Conservation (phyloP, 1,140 invertebrate species). For the Nixonia krombeini region DNA sequence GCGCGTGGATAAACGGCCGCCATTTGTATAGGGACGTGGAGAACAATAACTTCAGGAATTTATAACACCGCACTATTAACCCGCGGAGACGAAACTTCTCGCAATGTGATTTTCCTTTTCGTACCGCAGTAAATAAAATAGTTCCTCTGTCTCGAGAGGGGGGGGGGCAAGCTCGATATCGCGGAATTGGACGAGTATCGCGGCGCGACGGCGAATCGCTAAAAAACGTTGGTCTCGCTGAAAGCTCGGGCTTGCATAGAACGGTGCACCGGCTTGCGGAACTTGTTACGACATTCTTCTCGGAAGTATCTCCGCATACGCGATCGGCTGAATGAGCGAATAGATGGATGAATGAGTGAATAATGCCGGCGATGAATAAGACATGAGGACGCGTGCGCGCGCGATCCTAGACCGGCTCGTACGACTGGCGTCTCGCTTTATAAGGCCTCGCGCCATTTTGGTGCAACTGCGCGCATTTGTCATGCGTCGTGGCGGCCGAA, state of each 20-base stretch:
- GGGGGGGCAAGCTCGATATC: no score
- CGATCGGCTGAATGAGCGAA: conserved; percentile 42
- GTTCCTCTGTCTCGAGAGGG: no score
- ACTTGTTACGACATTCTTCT: conserved; percentile 62
- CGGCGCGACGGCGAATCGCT: no score
- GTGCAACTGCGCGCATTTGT: conserved; percentile 16
- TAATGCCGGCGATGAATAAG: conserved; percentile 63
- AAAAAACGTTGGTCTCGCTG: conserved; percentile 1
- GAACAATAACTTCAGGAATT: conserved; percentile 28
- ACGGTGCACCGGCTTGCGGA: conserved; percentile 35
- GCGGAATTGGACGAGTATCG: no score
- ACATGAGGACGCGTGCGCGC: conserved; percentile 53
- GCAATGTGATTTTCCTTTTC: no score
- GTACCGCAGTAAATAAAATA: conserved; percentile 9
- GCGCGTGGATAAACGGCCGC: conserved; percentile 26
- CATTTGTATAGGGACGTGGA: conserved; percentile 34
- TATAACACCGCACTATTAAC: conserved; percentile 36
- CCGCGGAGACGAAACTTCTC: conserved; percentile 24
- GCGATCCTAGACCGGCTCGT: conserved; percentile 25
- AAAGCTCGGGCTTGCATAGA: conserved; percentile 12
- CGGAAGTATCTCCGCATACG: conserved; percentile 55
- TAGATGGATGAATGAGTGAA: conserved; percentile 60
- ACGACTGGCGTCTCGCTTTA: conserved; percentile 27
- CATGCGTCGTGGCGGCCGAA: neutral
- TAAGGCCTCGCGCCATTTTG: conserved; percentile 34